Conservation (phyloP, 2,888 invertebrate species). For the Himalopsyche tibetana region DNA sequence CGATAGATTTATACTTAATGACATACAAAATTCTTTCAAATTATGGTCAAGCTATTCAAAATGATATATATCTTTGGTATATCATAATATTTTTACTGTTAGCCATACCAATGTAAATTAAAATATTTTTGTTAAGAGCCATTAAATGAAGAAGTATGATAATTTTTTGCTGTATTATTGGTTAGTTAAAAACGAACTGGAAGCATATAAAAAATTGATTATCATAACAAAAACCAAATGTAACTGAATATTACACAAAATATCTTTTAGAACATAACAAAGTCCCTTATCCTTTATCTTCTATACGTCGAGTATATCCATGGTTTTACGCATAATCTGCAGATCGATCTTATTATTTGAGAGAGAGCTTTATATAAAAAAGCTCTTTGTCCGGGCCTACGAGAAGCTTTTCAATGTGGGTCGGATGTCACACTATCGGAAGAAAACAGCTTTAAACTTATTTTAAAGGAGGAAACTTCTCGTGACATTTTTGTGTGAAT, state of each 20-base stretch:
- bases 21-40: too few relatives aligned
- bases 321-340: constrained; percentile 43
- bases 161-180: too few relatives aligned
- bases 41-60: too few relatives aligned
- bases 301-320: constrained; percentile 31
- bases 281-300: constrained; percentile 35
- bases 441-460: constrained; percentile 42
- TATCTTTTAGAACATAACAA: not conserved
- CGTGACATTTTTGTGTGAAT: constrained; percentile 43
- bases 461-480: constrained; percentile 38
- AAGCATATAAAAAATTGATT: not conserved
- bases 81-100: too few relatives aligned
- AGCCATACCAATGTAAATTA: too few relatives aligned
- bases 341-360: constrained; percentile 42
- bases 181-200: too few relatives aligned
- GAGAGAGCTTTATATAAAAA: constrained; percentile 43
- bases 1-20: too few relatives aligned
- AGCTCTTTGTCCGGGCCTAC: constrained; percentile 42
- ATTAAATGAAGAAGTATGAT: too few relatives aligned
- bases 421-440: constrained; percentile 42
- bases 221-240: not conserved
- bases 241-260: constrained; percentile 9
- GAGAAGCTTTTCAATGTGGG: constrained; percentile 43
- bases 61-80: too few relatives aligned
- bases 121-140: too few relatives aligned